Evolutionary conservation across 2,113 vertebrate genomes (phyloP).

Genomic region (Mormoops blainvillei): DNA sequence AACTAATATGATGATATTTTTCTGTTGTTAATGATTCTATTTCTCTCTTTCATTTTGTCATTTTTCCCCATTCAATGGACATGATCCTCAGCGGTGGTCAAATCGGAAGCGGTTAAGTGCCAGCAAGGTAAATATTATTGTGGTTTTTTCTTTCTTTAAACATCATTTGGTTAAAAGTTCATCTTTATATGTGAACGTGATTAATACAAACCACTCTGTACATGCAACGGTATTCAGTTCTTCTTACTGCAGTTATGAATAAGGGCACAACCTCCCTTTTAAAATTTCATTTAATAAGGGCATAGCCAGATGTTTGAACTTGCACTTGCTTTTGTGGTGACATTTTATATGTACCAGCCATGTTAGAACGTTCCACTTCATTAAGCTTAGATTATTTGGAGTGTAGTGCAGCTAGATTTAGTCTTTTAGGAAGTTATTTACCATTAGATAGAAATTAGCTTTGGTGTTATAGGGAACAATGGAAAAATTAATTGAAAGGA

Average conservation of each 20-base stretch:
- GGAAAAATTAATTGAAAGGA: not conserved
- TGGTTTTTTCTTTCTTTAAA: not conserved
- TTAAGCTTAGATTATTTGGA: constrained; percentile 20
- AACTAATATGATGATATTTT: too few relatives aligned
- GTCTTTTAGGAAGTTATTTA: constrained; percentile 22
- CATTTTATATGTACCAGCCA: not conserved
- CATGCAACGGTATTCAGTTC: not conserved
- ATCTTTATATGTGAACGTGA: not conserved
- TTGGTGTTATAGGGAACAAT: not conserved
- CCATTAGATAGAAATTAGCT: not conserved
- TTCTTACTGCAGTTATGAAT: not conserved
- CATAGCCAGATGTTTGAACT: constrained; percentile 17
- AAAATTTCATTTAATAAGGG: not conserved
- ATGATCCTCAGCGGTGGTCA: constrained; percentile 76
- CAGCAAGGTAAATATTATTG: constrained; percentile 78
- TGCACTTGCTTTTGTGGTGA: not conserved
- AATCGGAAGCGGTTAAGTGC: constrained; percentile 79
- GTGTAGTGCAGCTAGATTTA: not conserved
- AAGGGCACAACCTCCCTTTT: not conserved
- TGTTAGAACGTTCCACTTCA: constrained; percentile 14
- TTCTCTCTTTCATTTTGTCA: constrained; percentile 36
- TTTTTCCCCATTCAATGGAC: not conserved
- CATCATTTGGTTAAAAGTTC: not conserved
- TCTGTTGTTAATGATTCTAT: not conserved
- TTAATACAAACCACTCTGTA: not conserved